Evolutionary conservation across 2,888 invertebrate species (phyloP), one percentile per base, ranked within the genome.

Genomic region (Patella caerulea): DNA sequence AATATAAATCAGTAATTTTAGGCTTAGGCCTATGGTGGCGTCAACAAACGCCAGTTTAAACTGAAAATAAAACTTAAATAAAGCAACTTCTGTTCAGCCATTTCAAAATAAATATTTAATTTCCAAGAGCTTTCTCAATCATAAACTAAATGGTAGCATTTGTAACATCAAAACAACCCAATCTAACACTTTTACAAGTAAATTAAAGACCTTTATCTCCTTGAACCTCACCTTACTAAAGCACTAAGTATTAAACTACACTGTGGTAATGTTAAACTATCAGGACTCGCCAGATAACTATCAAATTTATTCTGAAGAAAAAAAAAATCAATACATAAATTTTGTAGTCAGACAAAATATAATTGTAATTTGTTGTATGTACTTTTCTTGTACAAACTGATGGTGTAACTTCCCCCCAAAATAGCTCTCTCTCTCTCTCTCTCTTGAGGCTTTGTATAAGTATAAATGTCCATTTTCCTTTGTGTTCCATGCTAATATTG

Each of bases 241-340:
- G 95, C 95, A 88, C 97, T 97, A 85, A 96, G 93, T 29, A 98
- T 93, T 74, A 97, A 93, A 88, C 95, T 95, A 81, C 97, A 95
- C 93, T 98, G 98, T 0, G 96, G 96, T 81, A 98, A 92, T 53
- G 96, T 93, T 82, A 96, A 93, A 55, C 95, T 94, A 90, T 98
- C 97, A 17, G 98, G 97, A 90, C 95, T 94, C 19, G 95, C 94
- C 75, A 97, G 92, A 89, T 97, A 96, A 86, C 95, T 94, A 91
- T 98, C 97, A 93, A 98, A 94, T 91, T 97, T 98, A 84, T 94
- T 95, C 95, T 95, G 90, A 72, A 93, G 93, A 19, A 55, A 81
- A 80, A 79, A 75, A 76, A 17, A 56, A 56, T 17, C 15, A 17
- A 17, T 56, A 56, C n/a, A 56, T 56, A 45, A 45, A 45, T 45